Evolutionary conservation across 2,113 vertebrate species (phyloP).

Genomic region (Poeciliopsis retropinna): DNA sequence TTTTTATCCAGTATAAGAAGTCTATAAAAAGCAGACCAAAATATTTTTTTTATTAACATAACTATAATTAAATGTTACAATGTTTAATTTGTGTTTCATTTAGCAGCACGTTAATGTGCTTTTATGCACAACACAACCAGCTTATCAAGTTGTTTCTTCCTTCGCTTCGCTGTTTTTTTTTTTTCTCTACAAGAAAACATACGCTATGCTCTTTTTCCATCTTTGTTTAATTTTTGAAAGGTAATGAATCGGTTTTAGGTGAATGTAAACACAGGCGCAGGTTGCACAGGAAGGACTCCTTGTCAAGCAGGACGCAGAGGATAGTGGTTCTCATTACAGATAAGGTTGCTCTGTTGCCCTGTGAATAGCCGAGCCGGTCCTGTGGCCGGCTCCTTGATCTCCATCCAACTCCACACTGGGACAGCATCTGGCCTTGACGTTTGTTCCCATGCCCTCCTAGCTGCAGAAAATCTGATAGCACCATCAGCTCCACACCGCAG

Average conservation of each 20-base stretch:
- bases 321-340: constrained; percentile 52
- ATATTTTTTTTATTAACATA: too few species aligned
- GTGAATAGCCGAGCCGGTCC: constrained; percentile 49
- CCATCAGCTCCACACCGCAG: constrained; percentile 17
- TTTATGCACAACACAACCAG: background rate
- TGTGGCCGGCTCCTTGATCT: constrained; percentile 65
- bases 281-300: background rate
- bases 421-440: constrained; percentile 65
- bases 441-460: constrained; percentile 55
- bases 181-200: too few species aligned
- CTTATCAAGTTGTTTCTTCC: background rate
- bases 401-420: constrained; percentile 71
- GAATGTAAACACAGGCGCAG: background rate
- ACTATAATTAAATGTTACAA: too few species aligned
- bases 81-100: too few species aligned
- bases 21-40: background rate
- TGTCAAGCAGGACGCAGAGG: constrained; percentile 20
- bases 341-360: constrained; percentile 60
- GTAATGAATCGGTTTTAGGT: background rate
- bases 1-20: background rate
- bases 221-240: background rate
- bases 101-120: too few species aligned
- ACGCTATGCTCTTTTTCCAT: too few species aligned
- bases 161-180: background rate
- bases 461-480: constrained; percentile 36